phyloP scores from a whole-genome alignment of 2,113 vertebrate genomes.

The Heteronetta atricapilla region DNA sequence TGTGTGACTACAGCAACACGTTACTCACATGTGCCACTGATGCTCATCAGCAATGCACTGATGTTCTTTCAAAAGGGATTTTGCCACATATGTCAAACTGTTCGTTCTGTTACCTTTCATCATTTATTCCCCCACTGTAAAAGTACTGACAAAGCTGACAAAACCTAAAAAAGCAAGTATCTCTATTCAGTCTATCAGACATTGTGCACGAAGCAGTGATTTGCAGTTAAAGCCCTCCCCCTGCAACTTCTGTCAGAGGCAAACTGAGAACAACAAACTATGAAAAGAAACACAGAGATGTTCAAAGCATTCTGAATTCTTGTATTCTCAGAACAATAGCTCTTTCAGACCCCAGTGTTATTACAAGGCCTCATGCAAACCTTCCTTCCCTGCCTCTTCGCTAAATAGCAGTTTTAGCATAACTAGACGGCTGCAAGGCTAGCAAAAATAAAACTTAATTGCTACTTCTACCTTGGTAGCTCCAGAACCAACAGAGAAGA shows the following conservation, averaged over 20 bases:
- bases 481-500: constrained; percentile 7
- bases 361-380: not conserved
- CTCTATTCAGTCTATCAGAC: constrained; percentile 26
- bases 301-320: not conserved
- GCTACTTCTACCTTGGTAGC: not conserved
- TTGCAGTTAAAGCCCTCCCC: not conserved
- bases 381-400: not conserved
- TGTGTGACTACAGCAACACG: rapidly evolving
- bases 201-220: not conserved
- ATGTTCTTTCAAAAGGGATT: not conserved
- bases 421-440: not conserved
- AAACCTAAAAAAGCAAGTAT: not conserved
- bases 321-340: not conserved
- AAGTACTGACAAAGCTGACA: not conserved
- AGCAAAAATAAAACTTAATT: not conserved
- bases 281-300: not conserved
- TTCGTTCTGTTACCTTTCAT: not conserved
- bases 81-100: not conserved
- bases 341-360: not conserved
- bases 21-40: rapidly evolving
- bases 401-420: not conserved
- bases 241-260: not conserved
- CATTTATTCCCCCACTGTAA: not conserved
- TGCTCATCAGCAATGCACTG: rapidly evolving
- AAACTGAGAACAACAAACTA: not conserved